Base-by-base conservation (phyloP, 2,113 vertebrate species). In the Cyphomyrus discorhynchus region DNA sequence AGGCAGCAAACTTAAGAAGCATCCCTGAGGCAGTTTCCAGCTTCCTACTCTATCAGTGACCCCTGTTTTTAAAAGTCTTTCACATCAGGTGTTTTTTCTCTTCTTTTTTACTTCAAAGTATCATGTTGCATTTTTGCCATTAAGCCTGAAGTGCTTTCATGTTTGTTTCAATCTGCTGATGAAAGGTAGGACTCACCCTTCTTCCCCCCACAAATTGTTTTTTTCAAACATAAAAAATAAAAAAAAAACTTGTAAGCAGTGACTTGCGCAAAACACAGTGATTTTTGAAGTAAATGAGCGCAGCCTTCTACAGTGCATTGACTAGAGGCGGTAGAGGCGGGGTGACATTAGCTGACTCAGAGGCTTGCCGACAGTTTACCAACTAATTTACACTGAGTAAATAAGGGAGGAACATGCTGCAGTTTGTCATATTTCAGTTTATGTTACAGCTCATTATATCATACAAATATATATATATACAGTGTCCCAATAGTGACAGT, bases 151-250 rank as follows among this genome's bases (percentile, higher is more conserved):
- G 88, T 89, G 52, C 52, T 85, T 89, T 85, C 39, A n/a, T 58
- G 89, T 89, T 83, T 86, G 80, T 85, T 89, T 49, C 89, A 85
- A 85, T 85, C 52, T 85, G 52, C 77, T 62, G 89, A 89, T 85
- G 80, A 84, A 85, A 85, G 82, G 17, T 17, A 5, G 15, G 27
- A 52, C n/a, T 15, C 15, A 19, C 50, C 85, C 47, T 31, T 19
- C n/a, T 35, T 9, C 85, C 27, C 5, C 50, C 85, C 27, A 87
- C 49, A 31, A 24, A 84, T 84, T 47, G 24, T 45, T 46, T 45
- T 47, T 84, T 46, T 21, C 74, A 3, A 49, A 17, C 21, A 3
- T 62, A 58, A 88, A 58, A 62, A 46, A 88, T 42, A 24, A 39
- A 27, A 47, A 27, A 5, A 27, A 27, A 88, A 27, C 52, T 74